Evolutionary conservation across 53 echinoderm and acorn worm species (phyloP), one percentile per base, ranked within the genome.

Genomic region (Holothuria scabra): DNA sequence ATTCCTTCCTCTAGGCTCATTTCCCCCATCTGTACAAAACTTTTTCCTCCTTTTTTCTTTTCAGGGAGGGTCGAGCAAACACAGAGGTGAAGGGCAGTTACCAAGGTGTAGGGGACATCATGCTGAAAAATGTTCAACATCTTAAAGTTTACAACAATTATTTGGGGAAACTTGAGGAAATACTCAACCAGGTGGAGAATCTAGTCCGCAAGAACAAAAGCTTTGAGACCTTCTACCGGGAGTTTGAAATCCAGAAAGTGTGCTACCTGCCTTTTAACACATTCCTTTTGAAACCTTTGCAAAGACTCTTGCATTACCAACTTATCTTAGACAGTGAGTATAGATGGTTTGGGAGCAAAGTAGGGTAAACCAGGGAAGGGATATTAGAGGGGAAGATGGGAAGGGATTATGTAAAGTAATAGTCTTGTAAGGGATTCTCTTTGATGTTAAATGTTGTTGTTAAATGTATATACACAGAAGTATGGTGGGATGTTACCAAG

Each of bases 261-360:
- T 97, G 97, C 87, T 97, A 97, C 48, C 90, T 97, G 82, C 97
- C 96, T 67, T 97, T 97, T 90, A 97, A 97, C 88, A 97, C 97
- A 97, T 97, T 97, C 97, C 97, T 97, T 21, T 88, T 97, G 72
- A 97, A 97, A 78, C 97, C 97, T 10, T 90, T 97, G 32, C 97
- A 97, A 76, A 85, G 96, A 59, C 79, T 97, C 74, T 87, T 97
- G 4, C 97, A 97, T 70, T 97, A 97, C 55, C 90, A 94, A 48
- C 92, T 97, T 48, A 90, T 97, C 75, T 89, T 97, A 58, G 97
- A 97, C 83, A 86, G 97, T 97, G 87, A 94, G 94, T 84, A 52
- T 52, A 52, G 52, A 52, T 65, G 66, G 29, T 21, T 14, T 19
- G 14, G 18, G 18, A 52, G 52, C 2, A 18, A 52, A 4, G 52